A percentile compares a stretch with the other conserved stretches of the same genome.
Evolutionary conservation across 2,113 vertebrate genomes (phyloP).

Genomic region (Rafetus swinhoei): DNA sequence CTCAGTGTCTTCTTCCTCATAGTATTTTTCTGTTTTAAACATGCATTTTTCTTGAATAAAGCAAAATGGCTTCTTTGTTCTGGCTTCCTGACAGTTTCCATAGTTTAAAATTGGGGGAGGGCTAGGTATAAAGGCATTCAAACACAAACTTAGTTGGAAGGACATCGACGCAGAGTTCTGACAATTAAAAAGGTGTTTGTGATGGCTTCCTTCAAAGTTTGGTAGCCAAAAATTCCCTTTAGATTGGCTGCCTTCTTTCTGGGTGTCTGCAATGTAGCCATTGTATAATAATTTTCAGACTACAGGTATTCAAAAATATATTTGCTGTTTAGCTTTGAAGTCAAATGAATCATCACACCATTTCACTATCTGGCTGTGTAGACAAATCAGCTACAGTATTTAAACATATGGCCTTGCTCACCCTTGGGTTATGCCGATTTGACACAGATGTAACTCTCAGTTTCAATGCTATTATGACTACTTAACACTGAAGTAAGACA

Average conservation of each 20-base stretch:
- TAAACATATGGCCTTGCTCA: not conserved
- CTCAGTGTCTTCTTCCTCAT: not conserved
- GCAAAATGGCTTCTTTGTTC: not conserved
- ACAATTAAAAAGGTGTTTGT: not conserved
- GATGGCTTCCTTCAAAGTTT: not conserved
- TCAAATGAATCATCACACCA: not conserved
- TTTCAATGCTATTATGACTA: not conserved
- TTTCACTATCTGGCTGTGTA: not conserved
- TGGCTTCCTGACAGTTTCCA: not conserved
- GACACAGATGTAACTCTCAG: not conserved
- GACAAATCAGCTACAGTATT: not conserved
- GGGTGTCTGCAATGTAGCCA: not conserved
- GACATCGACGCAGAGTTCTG: not conserved
- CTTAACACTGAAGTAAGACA: not conserved
- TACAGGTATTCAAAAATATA: not conserved
- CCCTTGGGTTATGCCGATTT: not conserved
- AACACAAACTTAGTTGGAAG: not conserved
- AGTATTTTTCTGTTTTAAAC: not conserved
- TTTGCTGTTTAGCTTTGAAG: not conserved
- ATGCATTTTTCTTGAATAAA: constrained; percentile 20
- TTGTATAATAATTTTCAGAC: not conserved
- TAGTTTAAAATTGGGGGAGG: not conserved
- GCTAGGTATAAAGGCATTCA: not conserved
- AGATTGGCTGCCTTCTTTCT: not conserved
- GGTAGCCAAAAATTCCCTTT: not conserved